These are phyloP conservation scores for Phymanthus crucifer DNA, from an alignment of 92 coral and sea anemone genomes.

Conservation along the genomic window DNA sequence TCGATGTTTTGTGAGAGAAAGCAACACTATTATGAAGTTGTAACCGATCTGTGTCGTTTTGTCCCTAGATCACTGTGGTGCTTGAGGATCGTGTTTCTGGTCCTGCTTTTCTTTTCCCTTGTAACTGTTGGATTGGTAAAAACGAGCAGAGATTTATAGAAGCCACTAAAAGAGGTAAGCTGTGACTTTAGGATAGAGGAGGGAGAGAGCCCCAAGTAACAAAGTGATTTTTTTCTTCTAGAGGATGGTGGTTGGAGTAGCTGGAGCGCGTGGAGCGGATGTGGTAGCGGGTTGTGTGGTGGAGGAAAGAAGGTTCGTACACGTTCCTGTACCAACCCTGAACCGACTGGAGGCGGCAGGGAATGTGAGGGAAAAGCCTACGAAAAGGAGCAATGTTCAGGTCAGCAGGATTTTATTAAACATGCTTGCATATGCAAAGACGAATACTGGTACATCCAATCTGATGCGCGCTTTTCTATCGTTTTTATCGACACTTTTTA, in stretches of 20 bases:
- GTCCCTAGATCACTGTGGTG: conserved; percentile 60
- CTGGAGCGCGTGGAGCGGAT: conserved; percentile 82
- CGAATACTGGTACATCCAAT: no score
- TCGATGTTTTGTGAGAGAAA: neutral
- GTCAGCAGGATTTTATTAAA: conserved; percentile 27
- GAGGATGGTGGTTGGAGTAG: conserved; percentile 74
- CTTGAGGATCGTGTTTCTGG: conserved; percentile 67
- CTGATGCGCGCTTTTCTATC: no score
- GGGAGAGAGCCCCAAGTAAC: neutral
- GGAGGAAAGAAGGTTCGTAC: conserved; percentile 70
- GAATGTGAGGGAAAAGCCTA: conserved; percentile 49
- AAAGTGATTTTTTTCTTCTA: neutral
- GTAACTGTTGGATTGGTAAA: conserved; percentile 65
- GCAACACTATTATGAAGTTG: neutral
- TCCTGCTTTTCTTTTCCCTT: conserved; percentile 53
- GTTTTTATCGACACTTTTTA: no score
- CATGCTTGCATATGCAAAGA: no score
- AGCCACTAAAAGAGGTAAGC: conserved; percentile 18
- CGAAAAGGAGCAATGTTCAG: conserved; percentile 43
- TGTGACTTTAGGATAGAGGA: neutral
- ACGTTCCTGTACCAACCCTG: conserved; percentile 69
- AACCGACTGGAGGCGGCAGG: conserved; percentile 64
- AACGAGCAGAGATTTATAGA: conserved; percentile 24
- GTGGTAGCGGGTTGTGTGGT: conserved; percentile 72
- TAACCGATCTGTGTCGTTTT: neutral